These are phyloP conservation scores for Osmerus eperlanus DNA, from an alignment of 2,113 vertebrate genomes.

Conservation along the genomic window DNA sequence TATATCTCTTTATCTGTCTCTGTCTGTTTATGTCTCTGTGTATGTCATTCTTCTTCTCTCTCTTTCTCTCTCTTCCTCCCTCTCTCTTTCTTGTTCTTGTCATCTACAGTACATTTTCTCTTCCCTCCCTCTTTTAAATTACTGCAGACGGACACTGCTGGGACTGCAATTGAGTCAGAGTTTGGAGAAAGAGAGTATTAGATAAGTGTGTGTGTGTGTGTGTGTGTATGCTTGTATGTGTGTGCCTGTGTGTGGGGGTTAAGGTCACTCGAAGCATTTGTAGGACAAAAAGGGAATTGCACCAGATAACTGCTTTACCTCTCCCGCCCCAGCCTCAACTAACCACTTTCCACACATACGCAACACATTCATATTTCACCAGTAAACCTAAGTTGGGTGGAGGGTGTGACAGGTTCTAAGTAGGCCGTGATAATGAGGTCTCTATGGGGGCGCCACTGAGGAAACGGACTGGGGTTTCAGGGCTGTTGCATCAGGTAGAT, in stretches of 20 bases:
- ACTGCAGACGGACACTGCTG: neutral
- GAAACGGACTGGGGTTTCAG: neutral
- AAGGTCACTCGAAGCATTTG: no score
- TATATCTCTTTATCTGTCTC: neutral
- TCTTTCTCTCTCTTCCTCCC: neutral
- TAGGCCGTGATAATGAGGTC: no score
- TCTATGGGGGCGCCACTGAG: neutral
- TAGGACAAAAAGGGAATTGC: no score
- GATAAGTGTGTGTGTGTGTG: neutral
- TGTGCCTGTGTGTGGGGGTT: neutral
- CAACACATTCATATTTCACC: no score
- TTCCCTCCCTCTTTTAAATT: conserved; percentile 13
- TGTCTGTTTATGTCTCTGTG: neutral
- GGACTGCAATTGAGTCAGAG: no score
- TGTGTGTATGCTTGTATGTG: neutral
- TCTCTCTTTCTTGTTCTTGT: conserved; percentile 2
- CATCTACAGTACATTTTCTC: conserved; percentile 13
- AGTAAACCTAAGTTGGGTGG: no score
- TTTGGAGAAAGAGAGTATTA: neutral
- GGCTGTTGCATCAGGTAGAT: neutral
- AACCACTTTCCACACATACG: no score
- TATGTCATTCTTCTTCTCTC: no score
- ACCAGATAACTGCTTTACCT: no score
- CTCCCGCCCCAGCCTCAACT: no score
- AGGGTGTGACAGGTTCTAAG: no score